phyloP scores from a whole-genome alignment of 2,797 vertebrate genomes.

The Bucorvus abyssinicus region DNA sequence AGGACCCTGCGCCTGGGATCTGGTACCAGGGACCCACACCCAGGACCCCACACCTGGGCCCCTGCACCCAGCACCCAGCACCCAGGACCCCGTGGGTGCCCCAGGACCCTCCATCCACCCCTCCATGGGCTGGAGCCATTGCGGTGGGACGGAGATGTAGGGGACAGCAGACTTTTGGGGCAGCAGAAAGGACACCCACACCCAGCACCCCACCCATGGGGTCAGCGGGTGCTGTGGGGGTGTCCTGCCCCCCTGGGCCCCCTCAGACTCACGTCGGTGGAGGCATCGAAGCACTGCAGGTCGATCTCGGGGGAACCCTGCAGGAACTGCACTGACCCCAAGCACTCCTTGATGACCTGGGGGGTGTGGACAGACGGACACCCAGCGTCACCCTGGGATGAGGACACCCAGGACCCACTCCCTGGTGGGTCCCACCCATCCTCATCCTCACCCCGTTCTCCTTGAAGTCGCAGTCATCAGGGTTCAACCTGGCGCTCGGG shows the following conservation, averaged over 20 bases:
- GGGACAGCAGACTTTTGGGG: background rate
- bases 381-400: background rate
- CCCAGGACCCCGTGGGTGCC: background rate
- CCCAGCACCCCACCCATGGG: background rate
- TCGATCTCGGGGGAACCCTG: background rate
- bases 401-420: background rate
- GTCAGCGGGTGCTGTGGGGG: background rate
- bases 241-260: background rate
- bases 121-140: background rate
- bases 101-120: background rate
- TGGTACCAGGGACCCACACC: too few relatives aligned
- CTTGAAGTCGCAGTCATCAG: slow-evolving; percentile 39
- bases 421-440: too few relatives aligned
- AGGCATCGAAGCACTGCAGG: background rate
- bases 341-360: slow-evolving; percentile 34
- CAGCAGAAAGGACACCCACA: too few relatives aligned
- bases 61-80: too few relatives aligned
- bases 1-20: background rate
- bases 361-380: background rate
- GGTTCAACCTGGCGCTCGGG: fast-evolving
- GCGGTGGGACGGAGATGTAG: fast-evolving
- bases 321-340: background rate
- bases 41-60: background rate
- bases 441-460: slow-evolving; percentile 24
- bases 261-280: background rate